These are phyloP conservation scores for Dufourea novaeangliae DNA, from an alignment of 1,140 invertebrate genomes.

Conservation along the genomic window DNA sequence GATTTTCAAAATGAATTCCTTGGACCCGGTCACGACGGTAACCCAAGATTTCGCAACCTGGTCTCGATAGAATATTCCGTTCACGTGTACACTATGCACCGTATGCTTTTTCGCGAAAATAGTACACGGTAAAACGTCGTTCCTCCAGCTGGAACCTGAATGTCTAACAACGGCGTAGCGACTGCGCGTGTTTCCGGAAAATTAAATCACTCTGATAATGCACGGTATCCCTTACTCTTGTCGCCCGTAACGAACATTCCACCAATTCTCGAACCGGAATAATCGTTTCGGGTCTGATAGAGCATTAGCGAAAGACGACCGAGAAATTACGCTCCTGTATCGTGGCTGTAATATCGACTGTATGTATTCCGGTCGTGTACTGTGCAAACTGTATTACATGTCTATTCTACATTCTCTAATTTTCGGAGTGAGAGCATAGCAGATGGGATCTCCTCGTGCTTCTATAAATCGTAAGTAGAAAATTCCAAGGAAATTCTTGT, in stretches of 20 bases:
- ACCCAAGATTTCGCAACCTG: conserved; percentile 26
- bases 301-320: conserved; percentile 21
- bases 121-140: conserved; percentile 24
- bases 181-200: conserved; percentile 9
- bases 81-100: not conserved
- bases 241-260: not conserved
- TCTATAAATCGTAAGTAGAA: not conserved
- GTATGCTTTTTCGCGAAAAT: conserved; percentile 37
- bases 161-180: conserved; percentile 18
- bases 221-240: not conserved
- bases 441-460: conserved; percentile 29
- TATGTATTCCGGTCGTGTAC: conserved; percentile 26
- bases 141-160: not conserved
- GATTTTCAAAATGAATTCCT: conserved; percentile 8
- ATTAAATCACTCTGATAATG: conserved; percentile 30
- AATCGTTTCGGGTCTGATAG: not conserved
- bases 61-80: conserved; percentile 22
- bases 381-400: conserved; percentile 21
- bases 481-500: not conserved
- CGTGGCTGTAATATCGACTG: conserved; percentile 1
- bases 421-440: conserved; percentile 11
- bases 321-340: not conserved
- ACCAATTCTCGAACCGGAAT: conserved; percentile 1
- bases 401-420: conserved; percentile 32
- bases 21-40: not conserved